Evolutionary conservation across 2,888 invertebrate species (phyloP).

Genomic region (Ichneumoninae sp.): DNA sequence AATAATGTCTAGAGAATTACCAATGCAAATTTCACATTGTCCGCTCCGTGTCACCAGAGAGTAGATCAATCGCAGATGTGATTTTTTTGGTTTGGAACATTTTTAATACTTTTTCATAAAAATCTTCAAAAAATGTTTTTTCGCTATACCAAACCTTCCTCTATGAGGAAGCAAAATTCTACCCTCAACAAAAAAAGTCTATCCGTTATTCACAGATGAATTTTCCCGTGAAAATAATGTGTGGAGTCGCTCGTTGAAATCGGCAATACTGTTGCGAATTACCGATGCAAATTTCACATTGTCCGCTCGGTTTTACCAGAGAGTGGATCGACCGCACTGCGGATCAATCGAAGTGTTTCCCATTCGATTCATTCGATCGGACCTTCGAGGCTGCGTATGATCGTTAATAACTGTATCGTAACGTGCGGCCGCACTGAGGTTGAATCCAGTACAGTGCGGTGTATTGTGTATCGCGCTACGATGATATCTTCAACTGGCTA

Average conservation of each 20-base stretch:
- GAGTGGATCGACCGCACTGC: background rate
- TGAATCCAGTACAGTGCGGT: slow-evolving; percentile 58
- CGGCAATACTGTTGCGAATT: background rate
- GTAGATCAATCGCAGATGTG: background rate
- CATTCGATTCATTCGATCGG: slow-evolving; percentile 23
- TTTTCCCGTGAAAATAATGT: too few species aligned
- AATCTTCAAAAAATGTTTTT: too few species aligned
- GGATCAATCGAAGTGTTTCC: slow-evolving; percentile 22
- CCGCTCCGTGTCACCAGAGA: background rate
- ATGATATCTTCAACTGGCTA: slow-evolving; percentile 50
- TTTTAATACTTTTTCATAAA: too few species aligned
- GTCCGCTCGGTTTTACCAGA: background rate
- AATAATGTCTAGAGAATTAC: background rate
- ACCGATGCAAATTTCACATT: background rate
- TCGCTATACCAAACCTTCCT: too few species aligned
- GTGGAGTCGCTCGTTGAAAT: too few species aligned
- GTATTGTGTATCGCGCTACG: slow-evolving; percentile 35
- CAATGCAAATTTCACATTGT: background rate
- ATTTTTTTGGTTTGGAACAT: too few species aligned
- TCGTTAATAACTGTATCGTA: slow-evolving; percentile 16
- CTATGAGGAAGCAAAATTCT: too few species aligned
- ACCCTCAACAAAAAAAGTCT: too few species aligned
- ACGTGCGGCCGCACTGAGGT: slow-evolving; percentile 28
- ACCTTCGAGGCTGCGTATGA: slow-evolving; percentile 24
- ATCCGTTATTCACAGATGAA: too few species aligned